Conservation (phyloP, 1,140 invertebrate genomes). For the Argopecten irradians region DNA sequence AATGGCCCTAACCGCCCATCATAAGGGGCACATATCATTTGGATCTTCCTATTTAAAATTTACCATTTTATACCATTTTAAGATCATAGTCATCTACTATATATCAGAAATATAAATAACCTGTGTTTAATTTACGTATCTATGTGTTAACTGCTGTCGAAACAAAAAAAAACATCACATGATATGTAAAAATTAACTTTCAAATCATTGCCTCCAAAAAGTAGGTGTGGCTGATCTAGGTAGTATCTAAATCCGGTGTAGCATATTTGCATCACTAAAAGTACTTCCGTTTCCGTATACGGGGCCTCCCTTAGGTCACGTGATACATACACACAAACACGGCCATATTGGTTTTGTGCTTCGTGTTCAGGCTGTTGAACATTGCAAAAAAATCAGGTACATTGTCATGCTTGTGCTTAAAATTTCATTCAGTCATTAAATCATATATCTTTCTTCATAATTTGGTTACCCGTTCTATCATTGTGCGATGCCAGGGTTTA, state of each 20-base stretch:
- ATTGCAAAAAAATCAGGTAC: not conserved
- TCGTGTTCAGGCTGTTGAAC: conserved; percentile 52
- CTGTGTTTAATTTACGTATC: too few species aligned
- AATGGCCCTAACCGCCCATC: too few species aligned
- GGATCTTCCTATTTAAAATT: too few species aligned
- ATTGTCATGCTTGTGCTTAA: conserved; percentile 13
- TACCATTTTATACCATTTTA: too few species aligned
- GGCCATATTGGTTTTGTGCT: conserved; percentile 61
- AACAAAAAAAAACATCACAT: too few species aligned
- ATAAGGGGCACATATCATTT: too few species aligned
- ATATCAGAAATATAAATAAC: too few species aligned
- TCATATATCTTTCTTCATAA: conserved; percentile 1
- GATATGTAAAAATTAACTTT: too few species aligned
- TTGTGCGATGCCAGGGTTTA: not conserved
- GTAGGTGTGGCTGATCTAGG: too few species aligned
- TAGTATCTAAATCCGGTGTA: not conserved
- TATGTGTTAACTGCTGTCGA: too few species aligned
- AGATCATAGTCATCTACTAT: too few species aligned
- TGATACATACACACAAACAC: conserved; percentile 56
- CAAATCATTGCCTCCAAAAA: too few species aligned
- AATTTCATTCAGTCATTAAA: not conserved
- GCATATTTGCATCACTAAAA: not conserved
- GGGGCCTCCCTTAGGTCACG: conserved; percentile 45
- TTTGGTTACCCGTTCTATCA: not conserved
- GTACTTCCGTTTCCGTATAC: conserved; percentile 28